phyloP scores from a whole-genome alignment of 2,797 vertebrate genomes.

The Delichon dasypus region DNA sequence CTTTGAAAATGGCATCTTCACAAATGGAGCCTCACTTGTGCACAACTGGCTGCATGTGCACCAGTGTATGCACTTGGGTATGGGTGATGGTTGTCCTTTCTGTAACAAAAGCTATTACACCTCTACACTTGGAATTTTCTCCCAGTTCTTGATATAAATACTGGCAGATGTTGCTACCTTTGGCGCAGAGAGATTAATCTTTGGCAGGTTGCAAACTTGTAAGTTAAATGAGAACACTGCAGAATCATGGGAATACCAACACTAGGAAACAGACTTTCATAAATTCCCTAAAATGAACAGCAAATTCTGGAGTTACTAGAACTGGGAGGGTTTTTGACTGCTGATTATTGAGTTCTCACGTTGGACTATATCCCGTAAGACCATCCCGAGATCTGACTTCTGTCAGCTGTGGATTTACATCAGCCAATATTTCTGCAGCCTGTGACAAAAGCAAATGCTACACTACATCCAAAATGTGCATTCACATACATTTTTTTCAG shows the following conservation, averaged over 20 bases:
- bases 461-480: not conserved
- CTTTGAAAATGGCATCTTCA: conserved; percentile 12
- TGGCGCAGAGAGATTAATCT: not conserved
- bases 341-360: not conserved
- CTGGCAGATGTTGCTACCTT: not conserved
- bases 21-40: not conserved
- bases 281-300: not conserved
- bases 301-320: not conserved
- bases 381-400: not conserved
- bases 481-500: not conserved
- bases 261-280: conserved; percentile 16
- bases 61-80: not conserved
- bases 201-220: not conserved
- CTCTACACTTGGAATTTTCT: not conserved
- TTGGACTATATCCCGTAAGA: not conserved
- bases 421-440: not conserved
- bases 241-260: not conserved
- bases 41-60: not conserved
- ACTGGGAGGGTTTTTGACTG: not conserved
- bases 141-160: not conserved
- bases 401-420: not conserved
- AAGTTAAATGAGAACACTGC: not conserved
- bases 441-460: not conserved
- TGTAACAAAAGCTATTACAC: not conserved
- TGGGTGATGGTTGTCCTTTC: not conserved